phyloP scores from a whole-genome alignment of 2,113 vertebrate genomes.

The Naja naja region DNA sequence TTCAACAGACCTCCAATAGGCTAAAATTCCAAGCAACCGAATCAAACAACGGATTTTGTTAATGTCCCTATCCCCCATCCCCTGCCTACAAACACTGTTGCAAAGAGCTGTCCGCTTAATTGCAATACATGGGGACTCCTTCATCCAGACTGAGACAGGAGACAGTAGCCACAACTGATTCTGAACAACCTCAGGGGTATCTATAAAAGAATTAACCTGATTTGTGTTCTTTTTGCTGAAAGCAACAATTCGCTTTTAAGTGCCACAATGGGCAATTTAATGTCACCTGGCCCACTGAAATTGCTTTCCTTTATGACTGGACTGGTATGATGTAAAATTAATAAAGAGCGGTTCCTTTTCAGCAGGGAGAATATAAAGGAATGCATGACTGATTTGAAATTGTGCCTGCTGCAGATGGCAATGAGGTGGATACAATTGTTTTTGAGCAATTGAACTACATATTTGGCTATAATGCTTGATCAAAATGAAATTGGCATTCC shows the following conservation, averaged over 20 bases:
- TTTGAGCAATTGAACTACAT: slow-evolving; percentile 16
- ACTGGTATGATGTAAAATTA: slow-evolving; percentile 20
- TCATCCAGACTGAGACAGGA: background rate
- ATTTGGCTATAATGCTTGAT: slow-evolving; percentile 25
- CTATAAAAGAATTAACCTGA: background rate
- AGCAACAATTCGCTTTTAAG: slow-evolving; percentile 19
- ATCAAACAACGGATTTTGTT: background rate
- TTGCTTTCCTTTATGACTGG: background rate
- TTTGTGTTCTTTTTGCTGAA: background rate
- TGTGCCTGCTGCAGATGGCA: slow-evolving; percentile 37
- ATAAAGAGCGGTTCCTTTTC: slow-evolving; percentile 24
- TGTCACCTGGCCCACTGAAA: background rate
- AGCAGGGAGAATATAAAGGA: slow-evolving; percentile 32
- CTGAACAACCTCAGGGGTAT: background rate
- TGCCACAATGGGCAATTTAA: background rate
- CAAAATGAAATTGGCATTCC: slow-evolving; percentile 44
- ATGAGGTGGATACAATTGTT: slow-evolving; percentile 18
- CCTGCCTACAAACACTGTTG: background rate
- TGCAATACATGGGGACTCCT: background rate
- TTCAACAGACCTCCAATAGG: background rate
- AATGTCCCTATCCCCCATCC: background rate
- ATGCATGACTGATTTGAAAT: slow-evolving; percentile 46
- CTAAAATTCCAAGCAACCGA: background rate
- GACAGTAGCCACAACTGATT: background rate
- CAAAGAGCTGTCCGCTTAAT: background rate